Conservation (phyloP, 2,113 vertebrate genomes). For the Lepidothrix coronata region DNA sequence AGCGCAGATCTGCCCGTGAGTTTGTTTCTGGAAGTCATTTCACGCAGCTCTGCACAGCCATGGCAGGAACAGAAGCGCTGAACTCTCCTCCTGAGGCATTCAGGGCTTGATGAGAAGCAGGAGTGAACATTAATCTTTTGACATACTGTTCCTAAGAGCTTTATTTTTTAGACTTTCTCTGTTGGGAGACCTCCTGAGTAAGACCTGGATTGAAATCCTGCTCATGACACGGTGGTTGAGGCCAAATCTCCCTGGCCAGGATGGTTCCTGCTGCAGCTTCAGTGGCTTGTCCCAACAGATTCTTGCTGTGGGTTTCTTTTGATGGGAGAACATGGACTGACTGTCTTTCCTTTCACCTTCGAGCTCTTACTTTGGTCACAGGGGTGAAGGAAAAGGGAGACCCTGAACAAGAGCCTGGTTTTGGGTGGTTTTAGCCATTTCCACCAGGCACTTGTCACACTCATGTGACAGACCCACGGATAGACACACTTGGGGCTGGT, state of each 20-base stretch:
- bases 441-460: background rate
- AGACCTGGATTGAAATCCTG: background rate
- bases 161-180: background rate
- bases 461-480: background rate
- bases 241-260: background rate
- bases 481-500: accelerated
- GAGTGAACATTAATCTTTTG: background rate
- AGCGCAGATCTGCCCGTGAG: background rate
- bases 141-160: background rate
- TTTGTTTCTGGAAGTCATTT: background rate
- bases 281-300: background rate
- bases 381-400: background rate
- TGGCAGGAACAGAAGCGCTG: background rate
- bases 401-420: background rate
- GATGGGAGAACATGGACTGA: background rate
- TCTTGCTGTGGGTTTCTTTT: background rate
- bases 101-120: background rate
- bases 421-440: background rate
- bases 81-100: background rate
- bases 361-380: background rate
- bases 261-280: accelerated
- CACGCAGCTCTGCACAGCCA: background rate
- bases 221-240: accelerated
- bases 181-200: background rate
- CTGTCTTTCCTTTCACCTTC: background rate